Percentiles rank a stretch among this genome's conserved stretches.
Conservation (phyloP, 2,113 vertebrate species). For the Jacana jacana region DNA sequence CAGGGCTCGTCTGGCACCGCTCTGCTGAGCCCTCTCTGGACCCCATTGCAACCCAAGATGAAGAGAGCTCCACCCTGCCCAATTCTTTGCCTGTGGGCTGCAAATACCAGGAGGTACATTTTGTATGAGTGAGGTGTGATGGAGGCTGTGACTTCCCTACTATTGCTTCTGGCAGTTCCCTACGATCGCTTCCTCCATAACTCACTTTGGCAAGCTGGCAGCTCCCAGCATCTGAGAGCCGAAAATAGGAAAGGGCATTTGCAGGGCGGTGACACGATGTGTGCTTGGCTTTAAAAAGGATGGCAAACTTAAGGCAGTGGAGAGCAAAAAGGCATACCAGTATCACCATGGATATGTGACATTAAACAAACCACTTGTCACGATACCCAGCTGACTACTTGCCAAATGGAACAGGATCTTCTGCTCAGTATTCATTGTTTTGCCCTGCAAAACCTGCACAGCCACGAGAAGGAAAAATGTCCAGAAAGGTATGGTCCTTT, state of each 20-base stretch:
- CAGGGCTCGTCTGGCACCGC: fast-evolving
- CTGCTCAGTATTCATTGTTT: slow-evolving; percentile 28
- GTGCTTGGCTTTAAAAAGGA: slow-evolving; percentile 36
- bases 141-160: not conserved
- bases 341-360: slow-evolving; percentile 55
- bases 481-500: not conserved
- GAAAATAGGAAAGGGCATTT: slow-evolving; percentile 60
- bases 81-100: not conserved
- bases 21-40: not conserved
- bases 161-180: slow-evolving; percentile 1
- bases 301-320: not conserved
- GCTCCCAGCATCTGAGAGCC: slow-evolving; percentile 23
- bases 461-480: not conserved
- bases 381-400: slow-evolving; percentile 35
- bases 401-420: slow-evolving; percentile 50
- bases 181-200: not conserved
- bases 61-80: not conserved
- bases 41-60: fast-evolving
- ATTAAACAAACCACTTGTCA: slow-evolving; percentile 59
- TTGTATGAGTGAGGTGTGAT: not conserved
- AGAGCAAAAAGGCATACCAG: slow-evolving; percentile 45
- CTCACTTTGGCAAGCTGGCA: slow-evolving; percentile 35
- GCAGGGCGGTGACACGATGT: not conserved
- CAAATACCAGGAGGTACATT: not conserved
- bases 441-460: slow-evolving; percentile 8